These are phyloP conservation scores for Rana temporaria DNA, from an alignment of 2,113 vertebrate species.

Conservation along the genomic window DNA sequence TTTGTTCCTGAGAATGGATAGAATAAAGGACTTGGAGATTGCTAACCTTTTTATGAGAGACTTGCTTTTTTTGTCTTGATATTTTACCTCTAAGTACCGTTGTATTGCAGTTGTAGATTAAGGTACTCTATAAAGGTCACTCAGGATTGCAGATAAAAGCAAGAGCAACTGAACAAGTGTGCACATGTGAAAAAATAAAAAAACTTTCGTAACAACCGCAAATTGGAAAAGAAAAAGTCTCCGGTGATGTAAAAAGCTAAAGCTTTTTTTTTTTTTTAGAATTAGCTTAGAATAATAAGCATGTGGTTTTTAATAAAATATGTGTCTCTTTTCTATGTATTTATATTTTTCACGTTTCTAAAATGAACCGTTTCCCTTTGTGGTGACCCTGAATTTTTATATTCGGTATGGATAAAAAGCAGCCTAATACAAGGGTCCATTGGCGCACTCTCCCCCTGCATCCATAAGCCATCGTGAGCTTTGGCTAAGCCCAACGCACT, in stretches of 20 bases:
- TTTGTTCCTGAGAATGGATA: conserved; percentile 15
- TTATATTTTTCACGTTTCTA: neutral
- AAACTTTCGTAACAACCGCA: too few species aligned
- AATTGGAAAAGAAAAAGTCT: neutral
- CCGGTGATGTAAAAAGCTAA: neutral
- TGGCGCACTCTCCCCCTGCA: conserved; percentile 32
- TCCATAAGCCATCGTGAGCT: conserved; percentile 42
- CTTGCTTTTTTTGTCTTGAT: conserved; percentile 51
- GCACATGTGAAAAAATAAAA: conserved; percentile 2
- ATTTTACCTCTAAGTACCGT: conserved; percentile 55
- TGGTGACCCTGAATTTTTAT: conserved; percentile 23
- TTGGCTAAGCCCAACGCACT: conserved; percentile 48
- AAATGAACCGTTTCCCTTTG: neutral
- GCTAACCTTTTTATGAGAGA: conserved; percentile 46
- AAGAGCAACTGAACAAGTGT: conserved; percentile 22
- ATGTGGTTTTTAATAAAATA: conserved; percentile 8
- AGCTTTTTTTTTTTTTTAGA: neutral
- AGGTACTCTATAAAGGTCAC: conserved; percentile 47
- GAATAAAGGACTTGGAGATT: conserved; percentile 34
- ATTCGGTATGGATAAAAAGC: conserved; percentile 31
- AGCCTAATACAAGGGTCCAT: conserved; percentile 11
- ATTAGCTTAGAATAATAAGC: neutral
- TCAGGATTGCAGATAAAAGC: conserved; percentile 52
- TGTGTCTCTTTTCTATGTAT: neutral
- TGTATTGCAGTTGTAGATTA: conserved; percentile 53